Percentiles rank a stretch among this genome's conserved stretches.
Conservation (phyloP, 2,888 invertebrate species). For the Drosophila pseudotalamancana region DNA sequence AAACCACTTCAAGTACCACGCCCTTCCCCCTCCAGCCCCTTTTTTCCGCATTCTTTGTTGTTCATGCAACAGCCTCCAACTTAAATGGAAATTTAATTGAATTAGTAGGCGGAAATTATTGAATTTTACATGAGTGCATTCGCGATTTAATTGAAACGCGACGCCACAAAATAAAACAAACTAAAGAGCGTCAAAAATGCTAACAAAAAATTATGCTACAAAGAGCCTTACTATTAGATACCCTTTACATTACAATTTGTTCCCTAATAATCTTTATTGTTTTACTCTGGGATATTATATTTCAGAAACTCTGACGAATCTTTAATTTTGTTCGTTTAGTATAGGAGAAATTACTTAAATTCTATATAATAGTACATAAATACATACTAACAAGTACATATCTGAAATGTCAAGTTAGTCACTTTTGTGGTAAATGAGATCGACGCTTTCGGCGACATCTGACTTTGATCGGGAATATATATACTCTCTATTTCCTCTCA, state of each 20-base stretch:
- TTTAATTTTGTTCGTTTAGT: too few relatives aligned
- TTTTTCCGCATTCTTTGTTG: not conserved
- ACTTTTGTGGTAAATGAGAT: too few relatives aligned
- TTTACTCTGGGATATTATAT: too few relatives aligned
- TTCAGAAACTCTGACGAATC: too few relatives aligned
- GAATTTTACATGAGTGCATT: conserved; percentile 72
- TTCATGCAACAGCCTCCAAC: conserved; percentile 19
- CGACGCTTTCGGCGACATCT: too few relatives aligned
- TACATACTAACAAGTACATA: too few relatives aligned
- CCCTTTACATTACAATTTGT: not conserved
- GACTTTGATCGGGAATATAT: too few relatives aligned
- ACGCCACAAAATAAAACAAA: conserved; percentile 4
- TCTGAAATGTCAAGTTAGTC: too few relatives aligned
- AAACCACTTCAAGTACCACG: not conserved
- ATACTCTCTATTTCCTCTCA: too few relatives aligned
- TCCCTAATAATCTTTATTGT: too few relatives aligned
- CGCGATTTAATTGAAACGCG: conserved; percentile 62
- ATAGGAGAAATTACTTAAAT: too few relatives aligned
- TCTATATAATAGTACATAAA: too few relatives aligned
- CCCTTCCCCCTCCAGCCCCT: not conserved
- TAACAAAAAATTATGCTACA: conserved; percentile 1
- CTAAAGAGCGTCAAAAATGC: not conserved
- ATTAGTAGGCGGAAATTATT: conserved; percentile 66
- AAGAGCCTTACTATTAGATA: not conserved
- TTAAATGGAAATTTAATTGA: conserved; percentile 62